Percentiles rank a stretch among this genome's conserved stretches.
Evolutionary conservation across 2,888 invertebrate genomes (phyloP).

Genomic region (Ellobium chinense): DNA sequence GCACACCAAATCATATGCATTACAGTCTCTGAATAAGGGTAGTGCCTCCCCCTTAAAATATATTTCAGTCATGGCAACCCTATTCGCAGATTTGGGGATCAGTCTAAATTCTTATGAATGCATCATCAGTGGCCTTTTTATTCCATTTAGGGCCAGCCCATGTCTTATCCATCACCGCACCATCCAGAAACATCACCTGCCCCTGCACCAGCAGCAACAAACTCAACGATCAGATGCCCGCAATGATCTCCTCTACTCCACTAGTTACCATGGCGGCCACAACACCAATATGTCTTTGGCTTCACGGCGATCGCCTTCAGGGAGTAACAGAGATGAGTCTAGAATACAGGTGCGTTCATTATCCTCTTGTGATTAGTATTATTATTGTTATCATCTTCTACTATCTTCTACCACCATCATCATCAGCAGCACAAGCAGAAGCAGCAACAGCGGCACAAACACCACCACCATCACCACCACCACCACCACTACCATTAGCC

Average conservation of each 20-base stretch:
- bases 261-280: slow-evolving; percentile 41
- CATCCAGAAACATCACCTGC: slow-evolving; percentile 9
- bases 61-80: too few relatives aligned
- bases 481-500: too few relatives aligned
- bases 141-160: slow-evolving; percentile 13
- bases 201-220: slow-evolving; percentile 7
- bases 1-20: too few relatives aligned
- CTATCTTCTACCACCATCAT: too few relatives aligned
- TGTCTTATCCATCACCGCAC: slow-evolving; percentile 36
- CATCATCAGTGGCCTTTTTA: too few relatives aligned
- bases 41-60: not conserved
- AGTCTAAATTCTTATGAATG: too few relatives aligned
- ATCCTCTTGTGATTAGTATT: too few relatives aligned
- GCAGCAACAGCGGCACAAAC: too few relatives aligned
- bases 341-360: not conserved
- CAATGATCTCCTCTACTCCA: slow-evolving; percentile 37
- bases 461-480: too few relatives aligned
- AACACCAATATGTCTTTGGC: not conserved
- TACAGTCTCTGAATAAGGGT: too few relatives aligned
- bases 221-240: not conserved
- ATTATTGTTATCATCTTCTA: not conserved
- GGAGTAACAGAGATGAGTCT: not conserved
- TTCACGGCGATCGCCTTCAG: not conserved
- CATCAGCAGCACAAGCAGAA: too few relatives aligned
- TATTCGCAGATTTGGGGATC: too few relatives aligned